These are phyloP conservation scores for Anodontia alba DNA, from an alignment of 2,888 invertebrate genomes.

Conservation along the genomic window DNA sequence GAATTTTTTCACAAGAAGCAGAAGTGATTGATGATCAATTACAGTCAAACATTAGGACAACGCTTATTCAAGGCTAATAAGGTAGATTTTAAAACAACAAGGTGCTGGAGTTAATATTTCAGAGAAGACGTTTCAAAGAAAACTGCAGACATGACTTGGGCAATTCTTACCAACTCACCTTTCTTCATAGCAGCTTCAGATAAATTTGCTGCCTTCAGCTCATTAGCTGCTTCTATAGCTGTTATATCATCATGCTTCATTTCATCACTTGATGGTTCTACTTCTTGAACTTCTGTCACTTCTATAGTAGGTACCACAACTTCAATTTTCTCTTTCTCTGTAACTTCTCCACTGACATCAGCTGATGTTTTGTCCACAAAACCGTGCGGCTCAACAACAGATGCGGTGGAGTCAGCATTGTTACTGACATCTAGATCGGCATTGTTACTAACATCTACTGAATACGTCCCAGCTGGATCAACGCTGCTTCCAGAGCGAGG, in stretches of 20 bases:
- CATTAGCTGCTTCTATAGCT: background rate
- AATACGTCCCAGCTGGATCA: background rate
- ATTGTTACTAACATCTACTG: background rate
- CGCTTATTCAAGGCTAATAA: too few species aligned
- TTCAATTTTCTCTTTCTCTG: background rate
- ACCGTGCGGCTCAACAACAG: background rate
- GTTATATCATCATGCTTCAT: background rate
- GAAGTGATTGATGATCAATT: too few species aligned
- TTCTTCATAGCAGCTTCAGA: background rate
- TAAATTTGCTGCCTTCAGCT: background rate
- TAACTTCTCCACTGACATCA: background rate
- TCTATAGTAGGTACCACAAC: background rate
- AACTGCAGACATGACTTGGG: too few species aligned
- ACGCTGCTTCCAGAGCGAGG: constrained; percentile 9
- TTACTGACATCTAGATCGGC: too few species aligned
- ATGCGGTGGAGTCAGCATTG: background rate
- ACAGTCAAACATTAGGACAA: too few species aligned
- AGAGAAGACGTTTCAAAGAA: too few species aligned
- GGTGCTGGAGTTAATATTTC: too few species aligned
- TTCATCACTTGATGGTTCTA: too few species aligned
- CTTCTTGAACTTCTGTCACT: background rate
- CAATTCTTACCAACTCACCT: too few species aligned
- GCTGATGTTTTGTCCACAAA: background rate
- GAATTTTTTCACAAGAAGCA: too few species aligned
- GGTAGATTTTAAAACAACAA: too few species aligned